phyloP scores from a whole-genome alignment of 2,113 vertebrate species.

The Phoxinus phoxinus region DNA sequence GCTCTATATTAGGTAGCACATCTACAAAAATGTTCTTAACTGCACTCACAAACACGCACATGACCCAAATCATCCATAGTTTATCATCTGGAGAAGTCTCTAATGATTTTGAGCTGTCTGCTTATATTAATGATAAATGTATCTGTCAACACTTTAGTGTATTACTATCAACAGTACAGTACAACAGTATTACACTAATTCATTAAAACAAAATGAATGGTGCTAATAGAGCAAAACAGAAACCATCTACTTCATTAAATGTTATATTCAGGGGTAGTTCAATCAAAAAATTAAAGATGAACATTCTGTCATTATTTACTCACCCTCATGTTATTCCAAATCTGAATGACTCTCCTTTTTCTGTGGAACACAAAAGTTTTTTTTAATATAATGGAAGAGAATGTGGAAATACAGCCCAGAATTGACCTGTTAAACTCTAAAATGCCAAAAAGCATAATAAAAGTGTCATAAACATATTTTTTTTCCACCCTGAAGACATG shows the following conservation, averaged over 20 bases:
- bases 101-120: neutral
- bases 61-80: conserved; percentile 3
- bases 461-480: neutral
- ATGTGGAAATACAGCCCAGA: neutral
- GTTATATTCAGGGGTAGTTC: neutral
- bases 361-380: neutral
- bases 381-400: neutral
- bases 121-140: neutral
- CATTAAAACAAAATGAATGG: neutral
- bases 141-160: neutral
- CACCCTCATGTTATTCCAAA: neutral
- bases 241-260: neutral
- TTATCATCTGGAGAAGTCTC: neutral
- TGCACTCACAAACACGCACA: conserved; percentile 15
- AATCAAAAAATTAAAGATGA: neutral
- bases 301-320: neutral
- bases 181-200: neutral
- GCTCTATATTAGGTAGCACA: neutral
- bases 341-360: neutral
- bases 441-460: neutral
- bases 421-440: neutral
- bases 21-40: conserved; percentile 31
- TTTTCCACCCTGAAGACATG: neutral
- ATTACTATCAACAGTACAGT: no score
- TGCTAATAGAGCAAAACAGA: conserved; percentile 5